phyloP scores from a whole-genome alignment of 2,113 vertebrate species.

The Sinosuthora webbiana region DNA sequence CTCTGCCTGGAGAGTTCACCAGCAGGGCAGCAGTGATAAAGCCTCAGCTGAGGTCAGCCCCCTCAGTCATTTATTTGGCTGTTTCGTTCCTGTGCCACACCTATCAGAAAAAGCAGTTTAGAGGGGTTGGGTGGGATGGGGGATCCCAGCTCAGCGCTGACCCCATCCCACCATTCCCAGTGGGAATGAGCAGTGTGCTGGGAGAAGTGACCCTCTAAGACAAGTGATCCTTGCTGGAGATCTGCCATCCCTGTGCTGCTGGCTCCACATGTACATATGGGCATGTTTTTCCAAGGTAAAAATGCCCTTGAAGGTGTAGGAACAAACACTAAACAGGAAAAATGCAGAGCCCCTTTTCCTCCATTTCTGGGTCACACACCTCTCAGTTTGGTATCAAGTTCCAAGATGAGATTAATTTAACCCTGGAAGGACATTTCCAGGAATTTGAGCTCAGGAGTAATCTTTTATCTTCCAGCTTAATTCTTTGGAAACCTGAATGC shows the following conservation, averaged over 20 bases:
- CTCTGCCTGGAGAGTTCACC: constrained; percentile 71
- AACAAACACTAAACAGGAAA: not conserved
- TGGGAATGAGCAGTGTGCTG: not conserved
- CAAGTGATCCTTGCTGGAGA: not conserved
- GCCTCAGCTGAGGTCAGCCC: constrained; percentile 66
- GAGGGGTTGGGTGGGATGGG: constrained; percentile 53
- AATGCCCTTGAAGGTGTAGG: not conserved
- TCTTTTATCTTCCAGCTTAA: constrained; percentile 5
- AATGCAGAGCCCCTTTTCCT: not conserved
- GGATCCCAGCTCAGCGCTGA: not conserved
- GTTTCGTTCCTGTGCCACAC: constrained; percentile 56
- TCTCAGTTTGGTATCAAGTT: not conserved
- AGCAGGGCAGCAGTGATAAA: constrained; percentile 75
- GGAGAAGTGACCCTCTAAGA: not conserved
- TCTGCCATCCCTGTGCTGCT: not conserved
- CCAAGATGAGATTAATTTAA: not conserved
- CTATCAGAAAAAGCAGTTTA: not conserved
- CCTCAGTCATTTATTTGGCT: constrained; percentile 59
- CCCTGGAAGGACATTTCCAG: not conserved
- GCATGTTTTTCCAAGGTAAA: not conserved
- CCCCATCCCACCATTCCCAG: not conserved
- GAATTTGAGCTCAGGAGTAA: constrained; percentile 1
- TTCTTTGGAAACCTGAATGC: not conserved
- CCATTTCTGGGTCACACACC: constrained; percentile 1
- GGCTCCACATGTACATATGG: not conserved